Base-by-base conservation (phyloP, 2,113 vertebrate genomes). In the Ictidomys tridecemlineatus region DNA sequence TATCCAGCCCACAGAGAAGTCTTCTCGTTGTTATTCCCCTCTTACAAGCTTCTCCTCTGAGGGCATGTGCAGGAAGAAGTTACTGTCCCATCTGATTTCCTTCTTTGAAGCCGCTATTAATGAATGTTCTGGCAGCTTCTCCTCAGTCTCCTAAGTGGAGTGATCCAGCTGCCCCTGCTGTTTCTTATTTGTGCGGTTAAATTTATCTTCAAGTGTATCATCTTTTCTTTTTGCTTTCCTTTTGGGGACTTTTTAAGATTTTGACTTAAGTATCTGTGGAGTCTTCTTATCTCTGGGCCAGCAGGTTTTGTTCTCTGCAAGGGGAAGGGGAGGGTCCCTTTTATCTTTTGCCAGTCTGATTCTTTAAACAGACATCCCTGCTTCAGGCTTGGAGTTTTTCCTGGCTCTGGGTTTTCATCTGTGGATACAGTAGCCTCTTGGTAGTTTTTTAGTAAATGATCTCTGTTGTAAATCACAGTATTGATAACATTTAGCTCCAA, bases 11-110 rank as follows among this genome's bases (percentile, higher is more conserved):
- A 0, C 98, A 98, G 95, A 99, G 99, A 87, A 99, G 98, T 63
- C 99, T 98, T 77, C 98, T 99, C 93, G 98, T 98, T 96, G 99
- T 99, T 98, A 99, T 99, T 99, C 99, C 89, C 99, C 97, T 96
- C 98, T 99, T 37, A 99, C 98, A 39, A 99, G 98, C 97, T 85
- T 99, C 99, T 99, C 34, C 45, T 56, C 5, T 32, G 34, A n/a
- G 9, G 34, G 78, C 56, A 16, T 34, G 45, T 42, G 16, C 22
- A 8, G n/a, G 32, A 8, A 24, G 79, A 65, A 30, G 18, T 39
- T 34, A 42, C 14, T n/a, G 14, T 73, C 10, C 51, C 87, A 4
- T 63, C 24, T 37, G 4, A 9, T 48, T 82, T 89, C 76, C 53
- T 63, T 79, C 37, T 53, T 80, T 63, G 2, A 58, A 10, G 61